Evolutionary conservation across 2,113 vertebrate genomes (phyloP).

Genomic region (Ophthalmolycus amberensis): DNA sequence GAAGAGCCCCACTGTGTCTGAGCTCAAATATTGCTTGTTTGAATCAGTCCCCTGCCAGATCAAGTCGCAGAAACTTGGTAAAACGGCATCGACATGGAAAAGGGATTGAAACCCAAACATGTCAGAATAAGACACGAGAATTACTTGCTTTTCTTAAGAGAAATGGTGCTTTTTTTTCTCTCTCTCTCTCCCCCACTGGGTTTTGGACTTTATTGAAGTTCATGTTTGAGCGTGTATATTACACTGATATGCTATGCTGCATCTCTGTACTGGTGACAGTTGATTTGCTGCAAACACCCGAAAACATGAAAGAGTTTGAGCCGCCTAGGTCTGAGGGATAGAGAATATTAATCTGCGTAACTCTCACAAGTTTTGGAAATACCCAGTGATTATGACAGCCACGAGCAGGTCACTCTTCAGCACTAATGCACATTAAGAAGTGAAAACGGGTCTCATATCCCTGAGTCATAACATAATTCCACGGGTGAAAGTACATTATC

Average conservation of each 20-base stretch:
- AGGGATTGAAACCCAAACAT: conserved; percentile 47
- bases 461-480: conserved; percentile 40
- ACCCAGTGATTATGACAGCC: conserved; percentile 10
- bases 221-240: conserved; percentile 58
- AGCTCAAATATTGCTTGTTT: conserved; percentile 16
- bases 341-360: conserved; percentile 29
- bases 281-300: conserved; percentile 32
- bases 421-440: conserved; percentile 31
- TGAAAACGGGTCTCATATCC: conserved; percentile 18
- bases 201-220: conserved; percentile 59
- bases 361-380: conserved; percentile 13
- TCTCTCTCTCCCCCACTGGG: not conserved
- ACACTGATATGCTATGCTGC: conserved; percentile 18
- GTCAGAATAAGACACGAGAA: conserved; percentile 38
- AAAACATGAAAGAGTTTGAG: conserved; percentile 30
- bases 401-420: conserved; percentile 26
- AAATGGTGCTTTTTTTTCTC: not conserved
- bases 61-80: conserved; percentile 22
- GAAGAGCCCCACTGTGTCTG: not conserved
- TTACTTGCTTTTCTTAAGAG: conserved; percentile 38
- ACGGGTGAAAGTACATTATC: conserved; percentile 35
- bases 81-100: conserved; percentile 25
- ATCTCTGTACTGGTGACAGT: conserved; percentile 25
- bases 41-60: conserved; percentile 11
- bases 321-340: not conserved